phyloP scores from a whole-genome alignment of 2,113 vertebrate species.

The Anser brachyrhynchus region DNA sequence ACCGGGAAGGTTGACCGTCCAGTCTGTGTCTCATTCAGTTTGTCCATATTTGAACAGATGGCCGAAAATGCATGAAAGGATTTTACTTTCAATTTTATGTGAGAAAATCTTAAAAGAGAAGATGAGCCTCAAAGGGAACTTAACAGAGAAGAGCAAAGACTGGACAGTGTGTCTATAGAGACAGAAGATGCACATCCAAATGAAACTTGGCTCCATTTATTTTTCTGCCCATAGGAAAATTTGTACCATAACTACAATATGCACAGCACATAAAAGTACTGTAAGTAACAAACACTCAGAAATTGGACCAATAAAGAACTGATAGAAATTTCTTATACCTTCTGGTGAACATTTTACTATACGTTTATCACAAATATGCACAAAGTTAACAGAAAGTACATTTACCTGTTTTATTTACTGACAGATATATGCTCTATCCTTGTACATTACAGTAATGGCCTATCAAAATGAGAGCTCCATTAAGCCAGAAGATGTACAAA shows the following conservation, averaged over 20 bases:
- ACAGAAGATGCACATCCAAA: background rate
- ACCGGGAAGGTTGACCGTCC: background rate
- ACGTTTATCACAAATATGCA: background rate
- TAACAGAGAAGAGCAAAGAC: background rate
- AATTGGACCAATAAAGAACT: background rate
- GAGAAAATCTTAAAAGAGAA: background rate
- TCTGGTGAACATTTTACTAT: background rate
- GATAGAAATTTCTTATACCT: background rate
- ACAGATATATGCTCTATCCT: background rate
- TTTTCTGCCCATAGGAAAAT: background rate
- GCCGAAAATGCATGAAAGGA: background rate
- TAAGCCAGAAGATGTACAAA: background rate
- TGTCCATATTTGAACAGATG: background rate
- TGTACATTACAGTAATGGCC: background rate
- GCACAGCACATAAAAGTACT: background rate
- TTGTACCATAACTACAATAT: background rate
- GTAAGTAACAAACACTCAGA: background rate
- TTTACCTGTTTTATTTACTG: background rate
- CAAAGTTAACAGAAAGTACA: background rate
- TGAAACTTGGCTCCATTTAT: background rate
- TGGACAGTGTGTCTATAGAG: background rate
- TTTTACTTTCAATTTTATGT: background rate
- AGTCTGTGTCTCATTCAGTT: background rate
- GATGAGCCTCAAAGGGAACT: background rate
- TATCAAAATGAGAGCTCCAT: background rate